These are phyloP conservation scores for Ochotona princeps DNA, from an alignment of 2,113 vertebrate species.

Conservation along the genomic window DNA sequence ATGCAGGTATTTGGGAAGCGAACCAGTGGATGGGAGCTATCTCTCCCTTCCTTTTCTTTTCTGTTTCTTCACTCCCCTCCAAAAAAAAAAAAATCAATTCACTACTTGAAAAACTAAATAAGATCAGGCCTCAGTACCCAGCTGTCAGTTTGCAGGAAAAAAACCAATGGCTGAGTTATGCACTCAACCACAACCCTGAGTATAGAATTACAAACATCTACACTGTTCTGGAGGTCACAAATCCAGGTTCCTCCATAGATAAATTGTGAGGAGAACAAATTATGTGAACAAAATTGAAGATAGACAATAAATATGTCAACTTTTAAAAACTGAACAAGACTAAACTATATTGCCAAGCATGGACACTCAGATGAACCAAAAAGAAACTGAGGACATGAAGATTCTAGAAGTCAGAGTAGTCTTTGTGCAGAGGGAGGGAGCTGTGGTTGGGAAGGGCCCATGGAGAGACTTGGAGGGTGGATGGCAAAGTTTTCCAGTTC, in stretches of 20 bases:
- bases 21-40: no score
- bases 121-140: background rate
- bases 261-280: background rate
- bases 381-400: background rate
- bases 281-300: background rate
- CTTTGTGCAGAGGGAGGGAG: background rate
- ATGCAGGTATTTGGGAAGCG: no score
- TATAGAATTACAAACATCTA: background rate
- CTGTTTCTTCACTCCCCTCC: no score
- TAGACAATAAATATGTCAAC: background rate
- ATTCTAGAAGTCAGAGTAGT: background rate
- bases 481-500: background rate
- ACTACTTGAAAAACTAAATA: background rate
- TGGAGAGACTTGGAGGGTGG: accelerated
- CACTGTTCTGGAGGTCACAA: background rate
- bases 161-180: background rate
- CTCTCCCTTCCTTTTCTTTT: no score
- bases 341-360: background rate
- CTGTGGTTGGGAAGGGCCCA: background rate
- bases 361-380: background rate
- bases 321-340: background rate
- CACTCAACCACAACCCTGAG: no score
- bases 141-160: background rate
- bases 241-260: background rate
- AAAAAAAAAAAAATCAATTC: no score